phyloP scores from a whole-genome alignment of 1,140 invertebrate genomes.

The Diprion similis region DNA sequence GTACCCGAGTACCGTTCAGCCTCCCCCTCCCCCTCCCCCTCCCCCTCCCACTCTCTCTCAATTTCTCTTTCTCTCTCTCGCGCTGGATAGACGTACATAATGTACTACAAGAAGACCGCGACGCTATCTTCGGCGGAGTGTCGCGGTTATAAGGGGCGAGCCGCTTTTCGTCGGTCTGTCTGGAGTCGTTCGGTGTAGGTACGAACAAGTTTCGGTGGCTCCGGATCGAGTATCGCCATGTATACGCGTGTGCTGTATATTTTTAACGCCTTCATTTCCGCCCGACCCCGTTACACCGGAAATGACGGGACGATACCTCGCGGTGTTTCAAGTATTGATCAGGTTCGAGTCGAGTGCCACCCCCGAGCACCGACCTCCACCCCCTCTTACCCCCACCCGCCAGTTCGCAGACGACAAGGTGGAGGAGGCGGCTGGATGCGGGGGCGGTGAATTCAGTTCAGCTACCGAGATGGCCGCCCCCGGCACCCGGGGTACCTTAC shows the following conservation, averaged over 20 bases:
- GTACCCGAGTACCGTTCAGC: too few relatives aligned
- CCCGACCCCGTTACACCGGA: constrained; percentile 53
- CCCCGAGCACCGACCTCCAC: constrained; percentile 12
- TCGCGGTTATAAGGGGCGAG: neutral
- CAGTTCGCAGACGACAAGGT: neutral
- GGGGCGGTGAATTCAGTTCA: neutral
- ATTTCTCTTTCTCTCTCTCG: too few relatives aligned
- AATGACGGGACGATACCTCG: constrained; percentile 60
- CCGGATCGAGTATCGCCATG: neutral
- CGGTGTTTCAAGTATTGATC: constrained; percentile 63
- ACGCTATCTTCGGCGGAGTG: neutral
- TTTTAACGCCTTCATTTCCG: constrained; percentile 62
- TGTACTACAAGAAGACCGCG: neutral
- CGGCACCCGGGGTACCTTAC: neutral
- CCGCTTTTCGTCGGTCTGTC: neutral
- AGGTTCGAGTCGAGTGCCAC: constrained; percentile 45
- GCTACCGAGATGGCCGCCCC: neutral
- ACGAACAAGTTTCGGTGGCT: too few relatives aligned
- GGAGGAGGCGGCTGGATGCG: neutral
- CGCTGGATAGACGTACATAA: neutral
- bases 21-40: too few relatives aligned
- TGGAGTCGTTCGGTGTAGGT: neutral
- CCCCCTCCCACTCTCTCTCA: too few relatives aligned
- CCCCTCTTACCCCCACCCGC: neutral
- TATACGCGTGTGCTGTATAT: constrained; percentile 34